phyloP scores from a whole-genome alignment of 2,113 vertebrate species.

The Colius striatus region DNA sequence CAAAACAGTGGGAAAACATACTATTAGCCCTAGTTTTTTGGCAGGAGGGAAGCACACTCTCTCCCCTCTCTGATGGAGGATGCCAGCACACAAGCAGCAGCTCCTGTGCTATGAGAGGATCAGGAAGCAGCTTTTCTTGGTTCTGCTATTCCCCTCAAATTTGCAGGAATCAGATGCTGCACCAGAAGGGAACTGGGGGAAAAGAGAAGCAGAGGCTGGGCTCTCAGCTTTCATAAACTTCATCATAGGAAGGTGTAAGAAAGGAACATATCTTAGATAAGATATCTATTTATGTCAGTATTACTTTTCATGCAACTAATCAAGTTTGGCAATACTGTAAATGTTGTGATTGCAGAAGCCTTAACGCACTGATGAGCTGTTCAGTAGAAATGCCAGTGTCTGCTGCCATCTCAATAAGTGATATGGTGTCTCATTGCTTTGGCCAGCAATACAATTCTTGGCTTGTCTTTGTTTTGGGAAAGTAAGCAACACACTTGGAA shows the following conservation, averaged over 20 bases:
- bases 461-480: neutral
- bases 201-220: neutral
- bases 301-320: neutral
- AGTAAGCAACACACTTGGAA: neutral
- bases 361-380: neutral
- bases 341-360: neutral
- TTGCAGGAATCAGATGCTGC: neutral
- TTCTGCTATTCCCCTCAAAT: neutral
- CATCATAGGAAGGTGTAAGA: neutral
- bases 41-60: neutral
- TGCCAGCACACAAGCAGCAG: accelerated
- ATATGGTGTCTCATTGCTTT: neutral
- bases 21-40: neutral
- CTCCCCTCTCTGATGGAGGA: neutral
- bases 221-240: neutral
- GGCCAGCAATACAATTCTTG: neutral
- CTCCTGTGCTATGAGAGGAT: neutral
- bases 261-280: neutral
- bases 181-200: neutral
- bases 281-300: neutral
- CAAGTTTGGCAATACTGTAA: neutral
- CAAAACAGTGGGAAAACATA: neutral
- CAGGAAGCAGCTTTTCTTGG: neutral
- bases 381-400: neutral
- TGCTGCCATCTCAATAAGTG: neutral